Evolutionary conservation across 2,888 invertebrate genomes (phyloP).

Genomic region (Anorthoa munda): DNA sequence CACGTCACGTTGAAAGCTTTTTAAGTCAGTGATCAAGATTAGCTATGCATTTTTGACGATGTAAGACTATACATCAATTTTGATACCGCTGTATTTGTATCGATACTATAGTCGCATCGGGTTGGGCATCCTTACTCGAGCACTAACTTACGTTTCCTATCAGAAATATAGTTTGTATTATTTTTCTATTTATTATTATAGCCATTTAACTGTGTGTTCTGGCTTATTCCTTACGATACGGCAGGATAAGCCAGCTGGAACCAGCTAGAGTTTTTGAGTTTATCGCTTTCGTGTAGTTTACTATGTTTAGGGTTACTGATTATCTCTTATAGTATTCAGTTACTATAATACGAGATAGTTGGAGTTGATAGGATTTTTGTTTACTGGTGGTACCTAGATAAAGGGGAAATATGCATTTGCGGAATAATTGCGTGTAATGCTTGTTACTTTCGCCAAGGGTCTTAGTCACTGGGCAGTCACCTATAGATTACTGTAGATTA

Average conservation of each 20-base stretch:
- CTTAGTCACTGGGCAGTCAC: constrained; percentile 11
- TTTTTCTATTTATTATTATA: constrained; percentile 53
- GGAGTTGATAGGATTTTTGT: constrained; percentile 32
- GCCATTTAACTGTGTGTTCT: constrained; percentile 25
- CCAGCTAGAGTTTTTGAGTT: constrained; percentile 26
- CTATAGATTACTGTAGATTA: constrained; percentile 22
- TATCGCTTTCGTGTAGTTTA: constrained; percentile 38
- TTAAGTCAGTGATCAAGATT: neutral
- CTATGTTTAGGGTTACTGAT: constrained; percentile 46
- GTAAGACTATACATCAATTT: neutral
- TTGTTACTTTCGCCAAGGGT: constrained; percentile 24
- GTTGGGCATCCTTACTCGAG: constrained; percentile 4
- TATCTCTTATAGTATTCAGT: constrained; percentile 39
- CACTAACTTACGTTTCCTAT: constrained; percentile 33
- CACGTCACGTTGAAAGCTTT: neutral
- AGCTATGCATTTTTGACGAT: neutral
- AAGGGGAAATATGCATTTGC: constrained; percentile 33
- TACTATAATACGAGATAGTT: constrained; percentile 38
- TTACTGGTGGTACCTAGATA: constrained; percentile 23
- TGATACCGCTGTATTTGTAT: neutral
- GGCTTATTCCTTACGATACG: constrained; percentile 29
- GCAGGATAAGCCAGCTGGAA: constrained; percentile 20
- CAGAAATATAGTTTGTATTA: constrained; percentile 43
- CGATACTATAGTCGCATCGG: neutral
- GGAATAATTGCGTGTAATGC: constrained; percentile 39